Percentiles rank a stretch among this genome's conserved stretches.
phyloP scores from a whole-genome alignment of 2,797 vertebrate genomes.

The Hozukius guyotensis region DNA sequence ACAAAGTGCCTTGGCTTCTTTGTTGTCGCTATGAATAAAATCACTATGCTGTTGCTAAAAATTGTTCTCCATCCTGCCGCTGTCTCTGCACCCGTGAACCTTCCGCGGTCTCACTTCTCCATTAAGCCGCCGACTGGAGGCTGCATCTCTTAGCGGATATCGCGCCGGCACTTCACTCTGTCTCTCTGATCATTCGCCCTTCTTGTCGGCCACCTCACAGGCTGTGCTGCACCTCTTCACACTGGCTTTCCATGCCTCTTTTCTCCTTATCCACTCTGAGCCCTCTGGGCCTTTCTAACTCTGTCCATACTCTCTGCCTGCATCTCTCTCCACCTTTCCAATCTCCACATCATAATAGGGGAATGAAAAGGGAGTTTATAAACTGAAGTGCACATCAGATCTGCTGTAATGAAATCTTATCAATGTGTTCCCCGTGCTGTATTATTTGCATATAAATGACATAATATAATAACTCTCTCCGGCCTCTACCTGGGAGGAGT shows the following conservation, averaged over 20 bases:
- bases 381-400: constrained; percentile 84
- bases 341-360: constrained; percentile 80
- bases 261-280: background rate
- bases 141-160: constrained; percentile 16
- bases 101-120: background rate
- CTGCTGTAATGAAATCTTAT: constrained; percentile 84
- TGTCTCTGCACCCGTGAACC: background rate
- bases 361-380: constrained; percentile 83
- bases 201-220: background rate
- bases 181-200: background rate
- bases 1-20: background rate
- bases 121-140: background rate
- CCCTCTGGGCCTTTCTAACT: background rate
- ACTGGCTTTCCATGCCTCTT: background rate
- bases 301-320: background rate
- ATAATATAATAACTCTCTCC: constrained; percentile 82
- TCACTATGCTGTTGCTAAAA: constrained; percentile 4
- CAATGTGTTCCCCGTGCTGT: constrained; percentile 72
- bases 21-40: constrained; percentile 37
- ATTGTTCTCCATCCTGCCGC: background rate
- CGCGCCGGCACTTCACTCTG: constrained; percentile 9
- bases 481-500: constrained; percentile 79
- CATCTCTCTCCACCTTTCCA: constrained; percentile 50
- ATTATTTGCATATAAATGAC: constrained; percentile 90
- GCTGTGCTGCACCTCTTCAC: background rate